Conservation (phyloP, 2,113 vertebrate species). For the Cephalopholis sonnerati region DNA sequence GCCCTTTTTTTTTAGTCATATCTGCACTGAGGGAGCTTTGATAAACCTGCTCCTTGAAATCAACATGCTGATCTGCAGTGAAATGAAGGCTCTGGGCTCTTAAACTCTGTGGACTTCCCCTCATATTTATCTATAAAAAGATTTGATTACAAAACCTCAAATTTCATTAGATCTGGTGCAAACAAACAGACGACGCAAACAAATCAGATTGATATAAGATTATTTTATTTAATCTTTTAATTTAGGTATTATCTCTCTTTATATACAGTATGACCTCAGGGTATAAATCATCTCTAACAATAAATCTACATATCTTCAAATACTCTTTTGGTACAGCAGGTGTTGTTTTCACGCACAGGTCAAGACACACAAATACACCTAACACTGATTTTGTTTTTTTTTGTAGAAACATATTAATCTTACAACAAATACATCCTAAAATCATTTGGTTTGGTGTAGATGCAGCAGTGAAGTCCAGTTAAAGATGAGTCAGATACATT, state of each 20-base stretch:
- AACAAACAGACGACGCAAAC: background rate
- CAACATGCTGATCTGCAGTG: slow-evolving; percentile 46
- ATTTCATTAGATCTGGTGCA: background rate
- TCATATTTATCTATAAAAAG: background rate
- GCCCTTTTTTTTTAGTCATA: slow-evolving; percentile 33
- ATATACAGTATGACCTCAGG: slow-evolving; percentile 55
- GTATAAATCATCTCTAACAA: slow-evolving; percentile 49
- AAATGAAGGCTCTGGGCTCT: slow-evolving; percentile 36
- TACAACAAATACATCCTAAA: slow-evolving; percentile 1
- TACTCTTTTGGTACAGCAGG: slow-evolving; percentile 20
- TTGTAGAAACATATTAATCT: slow-evolving; percentile 36
- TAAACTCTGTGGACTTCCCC: background rate
- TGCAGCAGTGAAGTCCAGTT: background rate
- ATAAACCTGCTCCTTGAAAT: slow-evolving; percentile 50
- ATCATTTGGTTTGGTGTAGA: slow-evolving; percentile 15
- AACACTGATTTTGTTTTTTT: background rate
- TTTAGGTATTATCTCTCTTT: slow-evolving; percentile 20
- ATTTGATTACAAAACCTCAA: background rate
- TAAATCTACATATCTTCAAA: slow-evolving; percentile 17
- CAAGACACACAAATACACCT: slow-evolving; percentile 39
- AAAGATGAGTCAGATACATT: slow-evolving; percentile 23
- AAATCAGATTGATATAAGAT: slow-evolving; percentile 40
- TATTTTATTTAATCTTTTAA: slow-evolving; percentile 46
- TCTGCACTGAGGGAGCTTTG: slow-evolving; percentile 53
- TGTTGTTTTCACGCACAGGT: slow-evolving; percentile 21